Evolutionary conservation across 35 echinoderm and acorn worm genomes (phyloP), one percentile per base, ranked within the genome.

Genomic region (Apostichopus parvimensis): DNA sequence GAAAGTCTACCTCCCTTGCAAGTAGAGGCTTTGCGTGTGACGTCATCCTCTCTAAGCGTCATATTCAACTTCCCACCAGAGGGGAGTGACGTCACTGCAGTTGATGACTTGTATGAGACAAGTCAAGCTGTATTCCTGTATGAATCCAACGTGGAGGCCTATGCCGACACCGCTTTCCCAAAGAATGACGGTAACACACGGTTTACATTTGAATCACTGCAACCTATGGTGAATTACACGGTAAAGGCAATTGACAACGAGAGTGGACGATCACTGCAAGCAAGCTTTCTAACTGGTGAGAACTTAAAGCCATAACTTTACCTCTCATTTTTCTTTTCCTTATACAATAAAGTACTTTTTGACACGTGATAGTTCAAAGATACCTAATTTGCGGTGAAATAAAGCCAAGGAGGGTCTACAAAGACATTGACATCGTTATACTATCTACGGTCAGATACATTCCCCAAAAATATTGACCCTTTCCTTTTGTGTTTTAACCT

Each of bases 231-330:
- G 22, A 87, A 87, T 56, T 87, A 87, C 55, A 87, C 83, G 6
- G 83, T 87, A 56, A 87, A 87, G 28, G 83, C 60, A 9, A 87
- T 87, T 59, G 83, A 87, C 56, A 87, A 87, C 61, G 83, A 87
- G 13, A 87, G 54, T 62, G 83, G 83, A 4, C 53, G 83, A 18
- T 23, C 56, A 68, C 24, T 87, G 57, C 45, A 18, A 59, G 83
- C 83, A 15, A 87, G 20, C 83, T 87, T 61, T 18, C 5, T 87
- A 15, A 87, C 83, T 56, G 17, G 83, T 87, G 25, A 87, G 18
- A 8, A 59, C 5, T 45, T 45, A 45, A 45, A 45, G 34, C 34
- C 34, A 45, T 45, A 45, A 45, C 34, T 45, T 45, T 45, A 45
- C 34, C 34, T 45, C 34, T 45, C 1, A 45, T 45, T 45, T 45